These are phyloP conservation scores for Choristoneura rosaceana DNA, from an alignment of 2,888 invertebrate genomes.

Conservation along the genomic window DNA sequence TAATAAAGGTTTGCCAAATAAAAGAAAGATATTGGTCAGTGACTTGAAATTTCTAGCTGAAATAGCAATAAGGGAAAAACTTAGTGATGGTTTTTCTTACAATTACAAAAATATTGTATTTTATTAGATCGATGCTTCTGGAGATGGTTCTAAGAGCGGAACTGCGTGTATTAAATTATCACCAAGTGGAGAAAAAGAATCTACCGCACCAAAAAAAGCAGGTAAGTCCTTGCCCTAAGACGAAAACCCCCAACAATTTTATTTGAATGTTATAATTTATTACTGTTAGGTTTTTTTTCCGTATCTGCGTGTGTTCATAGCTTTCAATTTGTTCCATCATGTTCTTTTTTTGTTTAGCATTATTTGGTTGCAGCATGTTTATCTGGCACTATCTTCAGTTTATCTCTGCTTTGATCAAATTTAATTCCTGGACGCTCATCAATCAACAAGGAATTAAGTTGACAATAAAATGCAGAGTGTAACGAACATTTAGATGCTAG, in stretches of 20 bases:
- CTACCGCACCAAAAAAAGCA: slow-evolving; percentile 47
- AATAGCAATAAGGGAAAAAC: too few relatives aligned
- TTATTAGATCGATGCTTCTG: slow-evolving; percentile 68
- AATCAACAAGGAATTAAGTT: neutral
- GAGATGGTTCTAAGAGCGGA: slow-evolving; percentile 56
- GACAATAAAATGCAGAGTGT: neutral
- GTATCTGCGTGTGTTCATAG: slow-evolving; percentile 77
- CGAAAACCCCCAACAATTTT: slow-evolving; percentile 44
- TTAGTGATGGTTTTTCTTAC: neutral
- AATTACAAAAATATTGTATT: neutral
- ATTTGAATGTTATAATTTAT: slow-evolving; percentile 45
- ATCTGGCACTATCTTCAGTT: slow-evolving; percentile 15
- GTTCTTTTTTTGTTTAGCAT: slow-evolving; percentile 40
- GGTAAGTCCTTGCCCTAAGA: slow-evolving; percentile 51
- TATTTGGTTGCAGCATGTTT: slow-evolving; percentile 38
- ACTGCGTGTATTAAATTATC: slow-evolving; percentile 68
- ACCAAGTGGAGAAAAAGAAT: slow-evolving; percentile 54
- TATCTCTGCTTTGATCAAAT: slow-evolving; percentile 16
- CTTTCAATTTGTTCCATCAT: slow-evolving; percentile 56
- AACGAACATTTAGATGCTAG: slow-evolving; percentile 1
- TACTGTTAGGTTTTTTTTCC: slow-evolving; percentile 24
- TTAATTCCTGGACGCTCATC: neutral
- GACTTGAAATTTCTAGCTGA: too few relatives aligned
- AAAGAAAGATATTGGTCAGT: too few relatives aligned
- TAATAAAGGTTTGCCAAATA: too few relatives aligned